Percentiles rank a stretch among this genome's conserved stretches.
phyloP scores from a whole-genome alignment of 2,888 invertebrate species.

The Horisme vitalbata region DNA sequence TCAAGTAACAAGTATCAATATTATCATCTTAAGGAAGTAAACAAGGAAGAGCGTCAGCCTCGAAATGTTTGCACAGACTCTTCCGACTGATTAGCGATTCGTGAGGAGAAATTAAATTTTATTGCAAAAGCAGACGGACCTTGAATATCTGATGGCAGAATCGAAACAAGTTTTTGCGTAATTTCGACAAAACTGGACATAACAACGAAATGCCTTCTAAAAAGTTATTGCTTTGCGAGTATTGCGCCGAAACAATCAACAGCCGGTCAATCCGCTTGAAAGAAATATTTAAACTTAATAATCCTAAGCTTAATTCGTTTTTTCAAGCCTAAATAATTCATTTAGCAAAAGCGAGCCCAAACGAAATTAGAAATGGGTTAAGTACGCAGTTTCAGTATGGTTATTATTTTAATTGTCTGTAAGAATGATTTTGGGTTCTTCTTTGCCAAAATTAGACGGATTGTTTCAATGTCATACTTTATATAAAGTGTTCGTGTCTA shows the following conservation, averaged over 20 bases:
- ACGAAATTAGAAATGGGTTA: too few relatives aligned
- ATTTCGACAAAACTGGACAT: slow-evolving; percentile 4
- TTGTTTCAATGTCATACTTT: slow-evolving; percentile 1
- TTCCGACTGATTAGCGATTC: slow-evolving; percentile 33
- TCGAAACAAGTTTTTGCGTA: slow-evolving; percentile 8
- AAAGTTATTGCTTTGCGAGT: too few relatives aligned
- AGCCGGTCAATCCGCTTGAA: too few relatives aligned
- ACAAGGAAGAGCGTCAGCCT: slow-evolving; percentile 27
- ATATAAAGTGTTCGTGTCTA: neutral
- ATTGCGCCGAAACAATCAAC: too few relatives aligned
- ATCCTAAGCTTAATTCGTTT: too few relatives aligned
- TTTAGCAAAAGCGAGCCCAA: too few relatives aligned
- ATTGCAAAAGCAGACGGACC: slow-evolving; percentile 22
- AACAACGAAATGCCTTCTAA: neutral
- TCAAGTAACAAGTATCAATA: slow-evolving; percentile 6
- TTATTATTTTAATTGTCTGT: too few relatives aligned
- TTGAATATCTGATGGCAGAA: slow-evolving; percentile 10
- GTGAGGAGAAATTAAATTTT: slow-evolving; percentile 32
- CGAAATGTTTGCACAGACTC: slow-evolving; percentile 26
- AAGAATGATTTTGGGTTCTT: neutral
- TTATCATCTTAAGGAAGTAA: slow-evolving; percentile 24
- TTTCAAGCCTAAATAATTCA: too few relatives aligned
- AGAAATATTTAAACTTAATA: too few relatives aligned
- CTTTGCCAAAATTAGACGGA: neutral
- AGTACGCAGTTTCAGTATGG: too few relatives aligned